Evolutionary conservation across 2,888 invertebrate species (phyloP).

Genomic region (Melanostoma scalare): DNA sequence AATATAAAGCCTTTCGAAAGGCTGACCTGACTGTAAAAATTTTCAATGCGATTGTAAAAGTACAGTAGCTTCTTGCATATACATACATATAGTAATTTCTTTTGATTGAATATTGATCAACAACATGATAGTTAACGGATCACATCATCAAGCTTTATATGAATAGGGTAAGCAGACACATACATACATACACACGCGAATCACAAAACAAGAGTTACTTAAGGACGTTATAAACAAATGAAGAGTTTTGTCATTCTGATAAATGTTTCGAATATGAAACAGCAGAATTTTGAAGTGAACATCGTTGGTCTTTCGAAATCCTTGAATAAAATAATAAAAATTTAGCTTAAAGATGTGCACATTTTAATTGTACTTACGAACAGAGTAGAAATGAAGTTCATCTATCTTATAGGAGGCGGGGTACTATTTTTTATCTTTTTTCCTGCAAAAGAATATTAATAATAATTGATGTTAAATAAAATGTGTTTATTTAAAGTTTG

Average conservation of each 20-base stretch:
- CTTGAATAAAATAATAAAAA: neutral
- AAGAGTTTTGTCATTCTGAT: slow-evolving; percentile 32
- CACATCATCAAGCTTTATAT: slow-evolving; percentile 4
- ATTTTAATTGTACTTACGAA: slow-evolving; percentile 32
- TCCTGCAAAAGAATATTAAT: slow-evolving; percentile 48
- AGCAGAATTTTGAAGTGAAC: slow-evolving; percentile 45
- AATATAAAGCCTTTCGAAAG: slow-evolving; percentile 34
- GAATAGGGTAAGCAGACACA: slow-evolving; percentile 1
- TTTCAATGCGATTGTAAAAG: slow-evolving; percentile 4
- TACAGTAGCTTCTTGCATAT: slow-evolving; percentile 5
- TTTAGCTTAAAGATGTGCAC: neutral
- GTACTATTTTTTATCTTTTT: slow-evolving; percentile 64
- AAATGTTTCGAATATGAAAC: slow-evolving; percentile 52
- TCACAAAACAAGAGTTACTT: slow-evolving; percentile 26
- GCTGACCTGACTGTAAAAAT: slow-evolving; percentile 40
- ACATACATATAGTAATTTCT: slow-evolving; percentile 9
- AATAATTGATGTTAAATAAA: neutral
- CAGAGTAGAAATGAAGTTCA: slow-evolving; percentile 13
- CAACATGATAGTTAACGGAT: slow-evolving; percentile 27
- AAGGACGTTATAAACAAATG: slow-evolving; percentile 21
- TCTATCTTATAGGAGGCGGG: slow-evolving; percentile 27
- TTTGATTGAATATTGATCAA: slow-evolving; percentile 51
- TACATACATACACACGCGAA: slow-evolving; percentile 18
- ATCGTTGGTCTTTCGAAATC: neutral
- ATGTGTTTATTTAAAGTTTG: neutral